Conservation (phyloP, 2,888 invertebrate genomes). For the Yponomeuta malinellus region DNA sequence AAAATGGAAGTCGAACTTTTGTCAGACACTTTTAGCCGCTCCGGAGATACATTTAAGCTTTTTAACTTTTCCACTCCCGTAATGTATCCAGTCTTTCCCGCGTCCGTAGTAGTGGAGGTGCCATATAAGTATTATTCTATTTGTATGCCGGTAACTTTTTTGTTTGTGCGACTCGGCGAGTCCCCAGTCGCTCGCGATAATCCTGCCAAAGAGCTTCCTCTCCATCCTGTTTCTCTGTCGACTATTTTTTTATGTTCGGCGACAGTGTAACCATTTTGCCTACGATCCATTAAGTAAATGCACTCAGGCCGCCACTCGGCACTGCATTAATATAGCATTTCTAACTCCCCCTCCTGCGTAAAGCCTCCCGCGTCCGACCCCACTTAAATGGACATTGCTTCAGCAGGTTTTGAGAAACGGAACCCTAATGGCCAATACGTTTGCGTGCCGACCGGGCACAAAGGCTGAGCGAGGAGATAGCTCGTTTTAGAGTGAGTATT, state of each 20-base stretch:
- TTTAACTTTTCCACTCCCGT: conserved; percentile 76
- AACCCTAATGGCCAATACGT: conserved; percentile 32
- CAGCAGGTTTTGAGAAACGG: conserved; percentile 37
- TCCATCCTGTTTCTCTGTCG: conserved; percentile 45
- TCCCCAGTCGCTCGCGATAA: conserved; percentile 51
- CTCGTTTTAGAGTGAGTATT: neutral
- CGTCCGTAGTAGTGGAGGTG: conserved; percentile 53
- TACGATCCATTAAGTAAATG: conserved; percentile 73
- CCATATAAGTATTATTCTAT: conserved; percentile 59
- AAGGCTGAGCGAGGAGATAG: neutral
- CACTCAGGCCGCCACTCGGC: conserved; percentile 63
- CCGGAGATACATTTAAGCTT: conserved; percentile 76
- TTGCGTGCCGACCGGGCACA: conserved; percentile 9
- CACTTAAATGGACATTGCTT: conserved; percentile 39
- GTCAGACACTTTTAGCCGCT: conserved; percentile 76
- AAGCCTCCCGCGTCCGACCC: conserved; percentile 30
- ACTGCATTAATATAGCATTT: conserved; percentile 80
- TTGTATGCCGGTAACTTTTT: conserved; percentile 52
- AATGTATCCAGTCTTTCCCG: conserved; percentile 70
- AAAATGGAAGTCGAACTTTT: conserved; percentile 76
- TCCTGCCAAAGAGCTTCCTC: conserved; percentile 52
- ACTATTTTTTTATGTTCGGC: conserved; percentile 53
- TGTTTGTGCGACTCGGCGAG: conserved; percentile 52
- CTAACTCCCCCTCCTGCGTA: conserved; percentile 48
- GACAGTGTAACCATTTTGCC: conserved; percentile 66